Conservation (phyloP, 2,113 vertebrate genomes). For the Jacana jacana region DNA sequence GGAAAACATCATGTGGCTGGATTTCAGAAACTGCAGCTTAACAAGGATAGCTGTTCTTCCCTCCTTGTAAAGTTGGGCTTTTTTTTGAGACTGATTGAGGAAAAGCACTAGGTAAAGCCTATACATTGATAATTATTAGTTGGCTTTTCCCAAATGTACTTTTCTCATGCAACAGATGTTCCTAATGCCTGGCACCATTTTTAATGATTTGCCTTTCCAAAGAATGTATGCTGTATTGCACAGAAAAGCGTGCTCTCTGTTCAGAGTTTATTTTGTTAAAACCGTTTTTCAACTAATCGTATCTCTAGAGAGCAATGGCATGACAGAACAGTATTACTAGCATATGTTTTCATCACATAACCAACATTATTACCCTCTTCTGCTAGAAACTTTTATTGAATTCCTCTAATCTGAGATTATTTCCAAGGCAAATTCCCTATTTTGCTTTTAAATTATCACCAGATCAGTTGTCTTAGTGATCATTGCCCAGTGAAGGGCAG, state of each 20-base stretch:
- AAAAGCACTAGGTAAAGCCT: not conserved
- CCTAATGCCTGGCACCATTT: not conserved
- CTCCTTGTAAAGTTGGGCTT: not conserved
- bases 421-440: not conserved
- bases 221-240: not conserved
- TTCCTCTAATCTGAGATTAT: not conserved
- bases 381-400: not conserved
- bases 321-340: not conserved
- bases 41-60: not conserved
- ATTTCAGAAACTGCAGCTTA: not conserved
- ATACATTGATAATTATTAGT: not conserved
- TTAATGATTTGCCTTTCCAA: not conserved
- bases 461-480: not conserved
- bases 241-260: not conserved
- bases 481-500: not conserved
- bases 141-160: not conserved
- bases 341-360: not conserved
- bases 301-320: not conserved
- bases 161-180: not conserved
- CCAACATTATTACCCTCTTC: not conserved
- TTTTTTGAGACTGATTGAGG: not conserved
- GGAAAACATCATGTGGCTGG: not conserved
- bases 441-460: not conserved
- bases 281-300: not conserved
- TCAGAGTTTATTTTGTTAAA: not conserved